Percentiles rank a stretch among this genome's conserved stretches.
Evolutionary conservation across 2,797 vertebrate species (phyloP).

Genomic region (Pristis pectinata): DNA sequence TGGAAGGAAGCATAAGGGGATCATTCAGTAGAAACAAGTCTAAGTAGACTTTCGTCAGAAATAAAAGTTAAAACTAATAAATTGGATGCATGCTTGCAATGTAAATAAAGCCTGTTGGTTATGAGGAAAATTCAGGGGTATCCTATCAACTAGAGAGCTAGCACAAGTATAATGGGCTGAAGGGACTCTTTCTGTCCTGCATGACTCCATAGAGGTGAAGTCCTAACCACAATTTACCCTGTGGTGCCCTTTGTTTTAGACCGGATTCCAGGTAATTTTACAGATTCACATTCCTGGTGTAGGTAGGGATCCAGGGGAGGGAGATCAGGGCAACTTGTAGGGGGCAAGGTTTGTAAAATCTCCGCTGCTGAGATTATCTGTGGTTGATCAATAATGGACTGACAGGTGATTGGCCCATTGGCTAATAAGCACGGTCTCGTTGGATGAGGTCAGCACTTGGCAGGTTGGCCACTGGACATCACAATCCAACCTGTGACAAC

Average conservation of each 20-base stretch:
- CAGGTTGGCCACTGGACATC: conserved; percentile 2
- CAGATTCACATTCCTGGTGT: not conserved
- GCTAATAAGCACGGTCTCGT: not conserved
- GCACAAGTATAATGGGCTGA: not conserved
- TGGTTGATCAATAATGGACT: not conserved
- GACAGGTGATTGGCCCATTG: not conserved
- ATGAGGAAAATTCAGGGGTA: not conserved
- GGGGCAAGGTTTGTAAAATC: not conserved
- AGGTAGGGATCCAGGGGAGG: not conserved
- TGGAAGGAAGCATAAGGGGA: not conserved
- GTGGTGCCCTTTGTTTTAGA: not conserved
- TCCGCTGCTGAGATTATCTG: not conserved
- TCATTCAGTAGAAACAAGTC: not conserved
- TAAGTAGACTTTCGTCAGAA: not conserved
- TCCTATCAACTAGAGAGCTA: not conserved
- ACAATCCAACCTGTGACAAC: not conserved
- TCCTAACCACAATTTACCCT: not conserved
- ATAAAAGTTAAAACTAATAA: not conserved
- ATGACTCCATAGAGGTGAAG: not conserved
- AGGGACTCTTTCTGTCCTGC: not conserved
- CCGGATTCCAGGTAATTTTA: not conserved
- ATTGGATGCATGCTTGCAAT: not conserved
- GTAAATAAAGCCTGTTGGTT: not conserved
- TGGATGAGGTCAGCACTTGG: not conserved
- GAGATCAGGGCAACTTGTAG: not conserved